phyloP scores from a whole-genome alignment of 2,888 invertebrate genomes.

The Nipponacmea schrenckii region DNA sequence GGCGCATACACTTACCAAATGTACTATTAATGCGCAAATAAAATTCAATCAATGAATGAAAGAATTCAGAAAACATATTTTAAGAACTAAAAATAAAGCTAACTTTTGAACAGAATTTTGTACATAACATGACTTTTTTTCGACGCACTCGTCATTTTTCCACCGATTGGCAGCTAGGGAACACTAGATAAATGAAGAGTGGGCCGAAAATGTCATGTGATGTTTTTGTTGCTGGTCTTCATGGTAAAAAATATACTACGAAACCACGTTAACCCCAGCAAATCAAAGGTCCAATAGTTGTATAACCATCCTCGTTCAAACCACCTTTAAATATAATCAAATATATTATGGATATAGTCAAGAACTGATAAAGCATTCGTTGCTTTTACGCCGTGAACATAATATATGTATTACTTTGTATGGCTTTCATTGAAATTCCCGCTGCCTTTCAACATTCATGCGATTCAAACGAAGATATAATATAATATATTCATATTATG shows the following conservation, averaged over 20 bases:
- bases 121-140: conserved; percentile 8
- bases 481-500: too few species aligned
- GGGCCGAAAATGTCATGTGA: conserved; percentile 33
- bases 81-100: background rate
- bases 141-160: conserved; percentile 1
- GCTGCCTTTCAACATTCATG: too few species aligned
- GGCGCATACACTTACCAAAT: too few species aligned
- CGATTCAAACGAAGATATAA: too few species aligned
- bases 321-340: conserved; percentile 41
- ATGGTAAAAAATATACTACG: background rate
- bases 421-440: too few species aligned
- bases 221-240: conserved; percentile 7
- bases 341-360: background rate
- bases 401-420: too few species aligned
- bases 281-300: conserved; percentile 39
- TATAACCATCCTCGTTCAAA: conserved; percentile 43
- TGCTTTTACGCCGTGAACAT: too few species aligned
- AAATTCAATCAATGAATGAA: too few species aligned
- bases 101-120: background rate
- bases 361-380: background rate
- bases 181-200: conserved; percentile 26
- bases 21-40: too few species aligned
- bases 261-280: conserved; percentile 35
- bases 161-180: background rate
- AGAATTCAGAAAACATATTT: background rate